Evolutionary conservation across 2,888 invertebrate species (phyloP), one percentile per base, ranked within the genome.

Genomic region (Eubasilissa splendida): DNA sequence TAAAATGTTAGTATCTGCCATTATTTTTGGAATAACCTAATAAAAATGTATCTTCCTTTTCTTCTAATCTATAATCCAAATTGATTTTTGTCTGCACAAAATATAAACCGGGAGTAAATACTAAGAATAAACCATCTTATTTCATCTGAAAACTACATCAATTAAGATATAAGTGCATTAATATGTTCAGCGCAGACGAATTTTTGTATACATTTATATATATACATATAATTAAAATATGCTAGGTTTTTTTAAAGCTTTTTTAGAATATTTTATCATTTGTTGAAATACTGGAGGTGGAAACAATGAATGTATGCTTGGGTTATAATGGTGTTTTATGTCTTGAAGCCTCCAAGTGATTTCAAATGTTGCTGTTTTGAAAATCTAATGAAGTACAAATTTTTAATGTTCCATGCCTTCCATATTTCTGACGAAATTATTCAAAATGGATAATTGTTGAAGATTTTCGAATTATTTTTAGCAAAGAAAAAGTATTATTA

Each of bases 221-320:
- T 53, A 56, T 58, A 58, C 9, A 58, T 58, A 58, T 73, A 14
- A 52, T 63, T 22, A 5, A 42, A 42, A 10, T 73, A 73, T 73
- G 71, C 71, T 73, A 73, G 56, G 42, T 73, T 73, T 56, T 73
- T 73, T 73, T 73, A 73, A 73, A 73, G 71, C 71, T 73, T 73
- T 56, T 73, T 33, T 56, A 70, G 70, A 22, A 70, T 70, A 73
- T 33, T 42, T 58, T 58, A 31, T 73, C 54, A 56, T 70, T 73
- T 73, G 56, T 73, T 73, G 33, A 12, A 10, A 56, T 65, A 65
- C 33, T 33, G 12, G 33, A 65, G 42, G 33, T 65, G 10, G 31
- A 5, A 65, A 65, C 3, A 60, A 33, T 65, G 65, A 65, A 33
- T 42, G 65, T 42, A 42, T 33, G 65, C 65, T 65, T 42, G 65